Evolutionary conservation across 2,797 vertebrate species (phyloP), one percentile per base, ranked within the genome.

Genomic region (Babyrousa celebensis): DNA sequence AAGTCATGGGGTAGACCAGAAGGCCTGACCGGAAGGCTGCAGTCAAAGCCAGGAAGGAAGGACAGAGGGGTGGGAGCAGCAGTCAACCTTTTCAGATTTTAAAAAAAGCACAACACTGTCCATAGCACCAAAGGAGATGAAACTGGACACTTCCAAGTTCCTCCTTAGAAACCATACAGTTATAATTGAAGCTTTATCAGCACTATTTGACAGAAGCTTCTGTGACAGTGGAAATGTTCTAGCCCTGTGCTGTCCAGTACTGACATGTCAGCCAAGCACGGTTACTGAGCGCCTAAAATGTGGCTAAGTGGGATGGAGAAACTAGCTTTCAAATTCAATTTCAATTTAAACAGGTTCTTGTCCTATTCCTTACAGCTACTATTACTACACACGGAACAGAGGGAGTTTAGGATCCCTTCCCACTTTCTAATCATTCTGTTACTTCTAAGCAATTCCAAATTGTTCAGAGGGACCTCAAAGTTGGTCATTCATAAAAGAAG

Each of bases 251-350:
- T 32, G 4, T 17, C 68, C 36, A n/a, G 14, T 20, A n/a, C 5
- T 15, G 68, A 20, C 60, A 63, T 58, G 25, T n/a, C 36, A 12
- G 87, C 18, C 79, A 43, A 36, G 21, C 1, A 8, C 18, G 62
- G 23, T 52, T n/a, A n/a, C 52, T 1, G 6, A 25, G 65, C 12
- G 1, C 56, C 25, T 27, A 8, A 67, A 75, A 74, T 18, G 20
- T 9, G 27, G 36, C 71, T 63, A 4, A 40, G 25, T 18, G 25
- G 32, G n/a, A 56, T 4, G 56, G 65, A 82, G 36, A 20, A 70
- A 63, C 10, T 84, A 20, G 72, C 52, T 32, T 84, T 58, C 70
- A 65, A 63, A 79, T 58, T 56, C 79, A 25, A 58, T 82, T 91
- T 78, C 68, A 43, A 65, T 32, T 36, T 78, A 23, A 85, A 88